phyloP scores from a whole-genome alignment of 2,113 vertebrate genomes.

The Spheniscus mendiculus region DNA sequence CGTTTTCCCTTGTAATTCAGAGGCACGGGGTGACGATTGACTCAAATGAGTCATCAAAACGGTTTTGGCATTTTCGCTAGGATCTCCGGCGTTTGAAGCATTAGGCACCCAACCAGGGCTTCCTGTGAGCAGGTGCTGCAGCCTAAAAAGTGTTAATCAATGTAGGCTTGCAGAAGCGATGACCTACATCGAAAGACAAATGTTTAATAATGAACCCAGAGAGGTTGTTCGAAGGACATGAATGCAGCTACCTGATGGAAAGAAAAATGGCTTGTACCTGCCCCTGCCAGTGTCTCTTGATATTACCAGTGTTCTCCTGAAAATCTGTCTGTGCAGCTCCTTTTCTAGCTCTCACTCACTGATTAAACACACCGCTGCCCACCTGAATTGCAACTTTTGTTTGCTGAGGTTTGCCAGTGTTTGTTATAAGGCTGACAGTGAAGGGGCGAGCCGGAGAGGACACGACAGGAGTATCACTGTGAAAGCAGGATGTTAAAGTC shows the following conservation, averaged over 20 bases:
- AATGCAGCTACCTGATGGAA: neutral
- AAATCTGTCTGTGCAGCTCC: neutral
- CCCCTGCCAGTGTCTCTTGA: neutral
- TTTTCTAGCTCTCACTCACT: neutral
- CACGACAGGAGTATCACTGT: neutral
- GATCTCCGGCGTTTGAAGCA: neutral
- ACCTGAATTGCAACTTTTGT: neutral
- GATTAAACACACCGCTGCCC: neutral
- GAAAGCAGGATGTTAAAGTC: neutral
- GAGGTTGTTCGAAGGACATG: neutral
- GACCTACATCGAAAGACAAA: neutral
- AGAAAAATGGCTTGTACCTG: neutral
- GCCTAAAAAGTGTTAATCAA: neutral
- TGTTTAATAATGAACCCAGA: neutral
- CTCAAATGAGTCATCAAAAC: neutral
- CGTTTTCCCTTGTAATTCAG: neutral
- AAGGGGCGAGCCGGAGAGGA: neutral
- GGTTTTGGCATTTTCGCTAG: rapidly evolving
- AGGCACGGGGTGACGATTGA: rapidly evolving
- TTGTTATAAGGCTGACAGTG: neutral
- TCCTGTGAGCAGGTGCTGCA: neutral
- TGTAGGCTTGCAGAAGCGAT: neutral
- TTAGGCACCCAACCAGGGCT: neutral
- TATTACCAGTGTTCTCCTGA: neutral
- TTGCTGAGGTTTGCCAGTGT: neutral